phyloP scores from a whole-genome alignment of 2,888 invertebrate species.

The Baronia brevicornis region DNA sequence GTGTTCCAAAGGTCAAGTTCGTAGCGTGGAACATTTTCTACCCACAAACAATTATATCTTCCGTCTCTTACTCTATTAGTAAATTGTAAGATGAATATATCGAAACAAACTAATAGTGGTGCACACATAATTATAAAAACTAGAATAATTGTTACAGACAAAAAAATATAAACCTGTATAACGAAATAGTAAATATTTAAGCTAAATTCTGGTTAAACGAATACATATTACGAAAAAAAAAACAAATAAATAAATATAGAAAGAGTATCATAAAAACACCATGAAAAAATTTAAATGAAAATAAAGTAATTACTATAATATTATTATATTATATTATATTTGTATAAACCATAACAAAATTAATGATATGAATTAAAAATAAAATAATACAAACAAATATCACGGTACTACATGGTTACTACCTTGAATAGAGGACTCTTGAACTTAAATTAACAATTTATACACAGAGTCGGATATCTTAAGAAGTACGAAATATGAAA shows the following conservation, averaged over 20 bases:
- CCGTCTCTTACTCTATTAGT: conserved; percentile 4
- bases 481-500: no score
- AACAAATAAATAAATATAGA: no score
- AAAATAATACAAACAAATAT: no score
- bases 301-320: no score
- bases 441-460: conserved; percentile 6
- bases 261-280: no score
- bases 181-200: background rate
- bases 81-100: conserved; percentile 10
- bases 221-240: no score
- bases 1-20: conserved; percentile 9
- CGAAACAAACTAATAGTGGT: conserved; percentile 4
- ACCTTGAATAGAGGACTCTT: background rate
- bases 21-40: conserved; percentile 5
- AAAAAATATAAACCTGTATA: background rate
- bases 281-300: no score
- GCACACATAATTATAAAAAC: background rate
- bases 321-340: no score
- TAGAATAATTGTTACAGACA: no score
- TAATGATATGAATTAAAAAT: no score
- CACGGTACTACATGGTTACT: background rate
- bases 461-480: conserved; percentile 5
- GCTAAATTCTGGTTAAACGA: no score
- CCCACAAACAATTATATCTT: conserved; percentile 10
- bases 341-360: no score